Evolutionary conservation across 2,113 vertebrate genomes (phyloP), one percentile per base, ranked within the genome.

Genomic region (Sander vitreus): DNA sequence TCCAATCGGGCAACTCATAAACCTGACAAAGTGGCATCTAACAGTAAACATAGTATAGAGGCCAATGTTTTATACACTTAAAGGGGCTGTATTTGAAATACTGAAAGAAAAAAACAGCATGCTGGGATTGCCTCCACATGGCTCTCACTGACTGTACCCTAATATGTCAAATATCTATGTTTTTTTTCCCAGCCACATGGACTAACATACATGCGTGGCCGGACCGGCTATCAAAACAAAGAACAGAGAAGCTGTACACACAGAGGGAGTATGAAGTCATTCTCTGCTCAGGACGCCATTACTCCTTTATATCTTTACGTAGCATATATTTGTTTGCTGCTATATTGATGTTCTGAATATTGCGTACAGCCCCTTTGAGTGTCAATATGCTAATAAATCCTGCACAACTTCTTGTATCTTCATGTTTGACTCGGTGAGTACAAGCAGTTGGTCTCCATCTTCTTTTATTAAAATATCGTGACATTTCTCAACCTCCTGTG

Each of bases 401-500:
- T 18, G 18, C 45, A 21, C 12, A 39, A 9, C 57, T 73, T 18
- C 23, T 39, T 5, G 16, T 54, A 27, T 13, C 74, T 73, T 69
- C 18, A 13, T 13, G 36, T 62, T 73, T 60, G 58, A 36, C 57
- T 74, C 18, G 0, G 4, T 12, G 15, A 82, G 0, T 6, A 11
- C 48, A n/a, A 69, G 60, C 68, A 68, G 72, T 66, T 78, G 2
- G 19, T 84, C 76, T 82, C 59, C 0, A 19, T 84, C 78, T 71
- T 80, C 48, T 75, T 81, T 71, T 47, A 66, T 84, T 72, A 83
- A 78, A 81, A 47, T 3, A 70, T 18, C 55, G 59, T 75, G 82
- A 90, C 85, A 81, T 84, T 81, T 83, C 53, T 63, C 12, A 45
- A 54, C 81, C 69, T 60, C 51, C 43, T 10, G 16, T 79, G 36